Evolutionary conservation across 1,140 invertebrate species (phyloP), one percentile per base, ranked within the genome.

Genomic region (Nephotettix cincticeps): DNA sequence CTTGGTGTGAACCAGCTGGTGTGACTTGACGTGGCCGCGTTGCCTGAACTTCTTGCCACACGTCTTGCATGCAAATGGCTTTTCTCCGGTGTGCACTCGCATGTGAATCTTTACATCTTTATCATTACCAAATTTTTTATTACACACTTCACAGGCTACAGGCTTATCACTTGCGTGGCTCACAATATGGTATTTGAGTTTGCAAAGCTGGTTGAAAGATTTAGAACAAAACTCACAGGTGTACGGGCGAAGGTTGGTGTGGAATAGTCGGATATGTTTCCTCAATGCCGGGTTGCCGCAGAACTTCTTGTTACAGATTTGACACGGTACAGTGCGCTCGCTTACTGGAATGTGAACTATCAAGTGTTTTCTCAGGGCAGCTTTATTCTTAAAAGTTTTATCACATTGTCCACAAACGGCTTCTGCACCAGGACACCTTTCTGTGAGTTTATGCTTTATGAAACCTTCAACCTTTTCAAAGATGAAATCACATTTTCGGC

Each of bases 241-340:
- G 58, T 56, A 73, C 0, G 29, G 51, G 25, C 63, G 63, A 43
- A 45, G 4, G 21, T 63, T 29, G 36, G 54, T 47, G 32, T 72
- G 71, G 14, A 67, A 13, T 43, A 17, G 11, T 19, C 32, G 14
- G 28, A 70, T 84, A 77, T 93, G 91, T 76, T 91, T 90, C 75
- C 91, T 91, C 43, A 93, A 81, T 0, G 92, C 79, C 88, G 91
- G 90, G 80, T 92, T 92, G 9, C 90, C 86, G 14, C 93, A 91
- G 77, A 96, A 96, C 1, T 90, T 84, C 74, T 95, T 92, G 14
- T 90, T 90, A 76, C 94, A 97, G 17, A 91, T 86, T 1, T 86
- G 85, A 77, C 94, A 96, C 69, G 90, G 87, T 80, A 95, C 94
- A 90, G 92, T 91, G 6, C 79, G 54, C 43, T 43, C 65, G 67